Conservation (phyloP, 2,888 invertebrate species). For the Ophonus ardosiacus region DNA sequence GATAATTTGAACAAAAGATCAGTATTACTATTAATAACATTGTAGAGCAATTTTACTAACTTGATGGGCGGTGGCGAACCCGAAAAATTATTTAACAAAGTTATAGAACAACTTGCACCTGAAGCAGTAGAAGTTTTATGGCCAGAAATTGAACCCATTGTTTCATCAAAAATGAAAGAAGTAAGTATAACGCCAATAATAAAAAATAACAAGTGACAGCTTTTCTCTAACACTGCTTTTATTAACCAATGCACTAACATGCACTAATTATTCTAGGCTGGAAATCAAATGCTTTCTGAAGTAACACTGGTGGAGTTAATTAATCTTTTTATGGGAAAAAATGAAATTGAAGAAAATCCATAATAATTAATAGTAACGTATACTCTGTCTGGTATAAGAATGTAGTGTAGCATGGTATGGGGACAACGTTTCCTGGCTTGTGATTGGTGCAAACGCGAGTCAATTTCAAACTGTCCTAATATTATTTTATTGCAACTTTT, state of each 20-base stretch:
- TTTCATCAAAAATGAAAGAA: slow-evolving; percentile 72
- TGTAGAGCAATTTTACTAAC: slow-evolving; percentile 73
- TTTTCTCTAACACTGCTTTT: slow-evolving; percentile 12
- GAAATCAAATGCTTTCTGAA: slow-evolving; percentile 28
- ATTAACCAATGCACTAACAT: slow-evolving; percentile 5
- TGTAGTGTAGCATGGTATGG: too few species aligned
- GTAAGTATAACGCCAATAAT: slow-evolving; percentile 68
- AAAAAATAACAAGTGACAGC: background rate
- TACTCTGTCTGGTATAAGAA: too few species aligned
- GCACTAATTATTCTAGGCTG: slow-evolving; percentile 23
- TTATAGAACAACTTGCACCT: slow-evolving; percentile 73
- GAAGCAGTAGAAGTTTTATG: slow-evolving; percentile 74
- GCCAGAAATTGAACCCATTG: slow-evolving; percentile 73
- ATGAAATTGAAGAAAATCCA: background rate
- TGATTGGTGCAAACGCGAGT: too few species aligned
- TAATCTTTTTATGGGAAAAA: background rate
- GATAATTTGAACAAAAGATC: background rate
- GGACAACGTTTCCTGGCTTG: too few species aligned
- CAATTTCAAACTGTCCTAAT: too few species aligned
- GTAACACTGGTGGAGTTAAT: background rate
- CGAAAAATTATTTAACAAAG: slow-evolving; percentile 73
- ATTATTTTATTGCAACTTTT: too few species aligned
- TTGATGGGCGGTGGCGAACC: slow-evolving; percentile 73
- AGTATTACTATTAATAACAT: background rate
- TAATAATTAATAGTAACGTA: background rate